Conservation (phyloP, 1,140 invertebrate species). For the Drosophila mayri region DNA sequence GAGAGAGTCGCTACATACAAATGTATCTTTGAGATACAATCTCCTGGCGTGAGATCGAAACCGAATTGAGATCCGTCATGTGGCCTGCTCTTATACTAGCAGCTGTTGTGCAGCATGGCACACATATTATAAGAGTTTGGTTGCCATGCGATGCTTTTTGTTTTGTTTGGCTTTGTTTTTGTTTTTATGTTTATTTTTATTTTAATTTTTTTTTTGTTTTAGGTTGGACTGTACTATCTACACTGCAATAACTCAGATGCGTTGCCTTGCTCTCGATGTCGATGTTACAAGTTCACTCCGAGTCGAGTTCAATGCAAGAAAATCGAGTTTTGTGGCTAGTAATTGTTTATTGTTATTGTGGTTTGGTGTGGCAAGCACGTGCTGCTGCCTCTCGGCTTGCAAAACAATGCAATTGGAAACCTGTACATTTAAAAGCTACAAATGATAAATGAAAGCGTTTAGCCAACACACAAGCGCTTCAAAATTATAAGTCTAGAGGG, state of each 20-base stretch:
- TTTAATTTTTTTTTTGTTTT: conserved; percentile 14
- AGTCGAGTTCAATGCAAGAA: conserved; percentile 64
- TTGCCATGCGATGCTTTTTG: conserved; percentile 52
- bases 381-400: conserved; percentile 31
- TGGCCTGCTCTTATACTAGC: conserved; percentile 54
- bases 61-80: conserved; percentile 18
- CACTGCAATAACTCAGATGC: conserved; percentile 21
- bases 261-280: conserved; percentile 22
- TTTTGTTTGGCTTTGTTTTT: conserved; percentile 33
- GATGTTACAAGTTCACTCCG: conserved; percentile 37
- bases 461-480: conserved; percentile 41
- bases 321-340: conserved; percentile 51
- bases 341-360: conserved; percentile 8
- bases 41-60: conserved; percentile 15
- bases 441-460: conserved; percentile 62
- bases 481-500: neutral
- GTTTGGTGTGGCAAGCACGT: conserved; percentile 32
- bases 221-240: conserved; percentile 28
- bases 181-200: conserved; percentile 8
- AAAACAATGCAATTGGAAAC: conserved; percentile 71
- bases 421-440: conserved; percentile 41
- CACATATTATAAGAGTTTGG: conserved; percentile 48
- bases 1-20: neutral
- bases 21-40: neutral
- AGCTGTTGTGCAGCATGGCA: conserved; percentile 52